phyloP scores from a whole-genome alignment of 2,113 vertebrate species.

The Pangasianodon gigas region DNA sequence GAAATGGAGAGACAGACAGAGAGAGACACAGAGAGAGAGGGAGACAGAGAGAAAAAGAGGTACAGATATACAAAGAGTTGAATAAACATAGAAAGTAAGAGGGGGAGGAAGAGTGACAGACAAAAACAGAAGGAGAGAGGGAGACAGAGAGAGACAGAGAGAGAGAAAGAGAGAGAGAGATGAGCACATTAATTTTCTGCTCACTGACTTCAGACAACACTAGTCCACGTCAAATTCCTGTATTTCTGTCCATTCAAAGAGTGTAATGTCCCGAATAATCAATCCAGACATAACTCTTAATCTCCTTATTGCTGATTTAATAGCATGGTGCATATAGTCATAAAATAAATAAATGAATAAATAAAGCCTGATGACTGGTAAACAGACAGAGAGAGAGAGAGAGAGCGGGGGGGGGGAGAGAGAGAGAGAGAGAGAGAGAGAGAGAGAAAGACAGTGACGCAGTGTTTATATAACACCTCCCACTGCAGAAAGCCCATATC shows the following conservation, averaged over 20 bases:
- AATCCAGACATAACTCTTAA: slow-evolving; percentile 19
- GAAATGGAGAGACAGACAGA: background rate
- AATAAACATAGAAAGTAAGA: background rate
- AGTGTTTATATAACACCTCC: slow-evolving; percentile 32
- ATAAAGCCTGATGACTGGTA: background rate
- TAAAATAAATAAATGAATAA: slow-evolving; percentile 18
- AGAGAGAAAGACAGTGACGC: slow-evolving; percentile 10
- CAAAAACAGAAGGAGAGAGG: background rate
- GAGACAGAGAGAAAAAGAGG: background rate
- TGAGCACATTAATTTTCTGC: slow-evolving; percentile 22
- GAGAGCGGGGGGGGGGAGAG: background rate
- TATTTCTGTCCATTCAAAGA: background rate
- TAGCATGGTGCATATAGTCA: background rate
- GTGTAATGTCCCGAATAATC: slow-evolving; percentile 23
- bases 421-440: background rate
- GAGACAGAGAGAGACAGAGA: background rate
- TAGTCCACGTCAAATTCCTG: slow-evolving; percentile 12
- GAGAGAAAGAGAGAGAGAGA: background rate
- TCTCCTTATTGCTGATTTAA: slow-evolving; percentile 20
- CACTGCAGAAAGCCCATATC: slow-evolving; percentile 2
- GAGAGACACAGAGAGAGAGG: background rate
- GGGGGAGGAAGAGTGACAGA: background rate
- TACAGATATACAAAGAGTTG: no score
- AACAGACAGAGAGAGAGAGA: background rate
- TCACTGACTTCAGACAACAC: slow-evolving; percentile 29